Evolutionary conservation across 35 echinoderm and acorn worm genomes (phyloP).

Genomic region (Anneissia japonica): DNA sequence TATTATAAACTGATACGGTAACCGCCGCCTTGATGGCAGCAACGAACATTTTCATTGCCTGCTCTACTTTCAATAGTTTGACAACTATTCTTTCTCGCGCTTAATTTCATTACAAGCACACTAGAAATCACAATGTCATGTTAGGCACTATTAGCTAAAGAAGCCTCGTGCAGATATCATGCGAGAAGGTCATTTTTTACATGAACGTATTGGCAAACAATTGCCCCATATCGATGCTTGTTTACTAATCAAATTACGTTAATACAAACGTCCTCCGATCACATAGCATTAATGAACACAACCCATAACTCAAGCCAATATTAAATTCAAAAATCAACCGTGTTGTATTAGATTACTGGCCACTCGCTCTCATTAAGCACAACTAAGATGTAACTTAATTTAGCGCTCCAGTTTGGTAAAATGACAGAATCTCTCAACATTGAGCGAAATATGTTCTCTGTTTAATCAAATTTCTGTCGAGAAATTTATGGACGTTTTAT

Average conservation of each 20-base stretch:
- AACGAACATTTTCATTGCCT: neutral
- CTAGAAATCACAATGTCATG: neutral
- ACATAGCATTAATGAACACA: neutral
- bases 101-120: neutral
- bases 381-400: neutral
- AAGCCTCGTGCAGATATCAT: neutral
- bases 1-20: neutral
- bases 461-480: too few species aligned
- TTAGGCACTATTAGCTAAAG: neutral
- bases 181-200: neutral
- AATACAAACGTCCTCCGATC: neutral
- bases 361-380: neutral
- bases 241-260: neutral
- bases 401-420: neutral
- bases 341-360: neutral
- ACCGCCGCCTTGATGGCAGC: neutral
- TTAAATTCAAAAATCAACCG: neutral
- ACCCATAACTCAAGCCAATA: neutral
- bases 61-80: neutral
- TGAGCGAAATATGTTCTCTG: too few species aligned
- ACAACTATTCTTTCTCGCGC: neutral
- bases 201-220: neutral
- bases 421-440: too few species aligned
- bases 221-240: neutral
- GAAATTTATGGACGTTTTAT: too few species aligned